These are phyloP conservation scores for Progne subis DNA, from an alignment of 2,113 vertebrate species.

Conservation along the genomic window DNA sequence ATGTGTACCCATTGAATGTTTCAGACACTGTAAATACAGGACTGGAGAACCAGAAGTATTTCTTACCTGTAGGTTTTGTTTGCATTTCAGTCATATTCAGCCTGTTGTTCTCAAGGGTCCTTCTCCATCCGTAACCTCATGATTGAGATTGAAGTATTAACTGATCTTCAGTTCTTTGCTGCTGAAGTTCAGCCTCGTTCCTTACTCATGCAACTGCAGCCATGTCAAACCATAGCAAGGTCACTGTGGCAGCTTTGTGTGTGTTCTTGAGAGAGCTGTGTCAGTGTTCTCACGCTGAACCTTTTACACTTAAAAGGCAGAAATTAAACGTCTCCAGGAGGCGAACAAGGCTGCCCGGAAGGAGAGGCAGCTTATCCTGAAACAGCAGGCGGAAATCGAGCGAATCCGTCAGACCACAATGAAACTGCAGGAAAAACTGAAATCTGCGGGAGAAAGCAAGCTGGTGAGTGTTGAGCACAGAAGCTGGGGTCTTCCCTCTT, in stretches of 20 bases:
- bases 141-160: not conserved
- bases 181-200: not conserved
- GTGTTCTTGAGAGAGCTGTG: not conserved
- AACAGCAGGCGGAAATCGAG: conserved; percentile 95
- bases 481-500: not conserved
- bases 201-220: not conserved
- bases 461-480: conserved; percentile 69
- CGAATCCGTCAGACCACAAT: conserved; percentile 91
- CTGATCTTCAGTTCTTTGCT: not conserved
- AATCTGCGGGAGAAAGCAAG: conserved; percentile 83
- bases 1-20: not conserved
- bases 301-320: conserved; percentile 79
- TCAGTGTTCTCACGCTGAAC: not conserved
- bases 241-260: not conserved
- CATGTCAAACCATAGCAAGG: not conserved
- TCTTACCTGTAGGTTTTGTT: not conserved
- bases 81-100: not conserved
- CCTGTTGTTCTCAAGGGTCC: not conserved
- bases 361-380: conserved; percentile 93
- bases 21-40: not conserved
- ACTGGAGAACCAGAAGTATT: not conserved
- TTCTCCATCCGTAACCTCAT: not conserved
- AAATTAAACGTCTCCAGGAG: conserved; percentile 96
- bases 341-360: conserved; percentile 93
- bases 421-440: conserved; percentile 90